These are phyloP conservation scores for Aphis gossypii DNA, from an alignment of 1,140 invertebrate genomes.

Conservation along the genomic window DNA sequence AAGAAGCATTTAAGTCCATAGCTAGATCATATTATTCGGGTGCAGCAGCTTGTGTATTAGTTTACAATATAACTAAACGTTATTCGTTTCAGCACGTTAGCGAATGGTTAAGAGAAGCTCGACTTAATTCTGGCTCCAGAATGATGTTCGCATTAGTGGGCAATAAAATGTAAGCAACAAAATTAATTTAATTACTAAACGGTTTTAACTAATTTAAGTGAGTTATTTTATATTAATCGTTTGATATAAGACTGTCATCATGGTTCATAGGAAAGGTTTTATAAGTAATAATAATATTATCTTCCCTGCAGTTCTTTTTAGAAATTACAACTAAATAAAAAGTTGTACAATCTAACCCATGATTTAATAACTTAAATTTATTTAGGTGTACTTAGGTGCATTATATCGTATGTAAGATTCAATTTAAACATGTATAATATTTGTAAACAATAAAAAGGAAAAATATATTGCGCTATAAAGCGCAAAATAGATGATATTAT, in stretches of 20 bases:
- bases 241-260: not conserved
- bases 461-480: no score
- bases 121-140: conserved; percentile 68
- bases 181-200: not conserved
- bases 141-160: conserved; percentile 69
- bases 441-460: no score
- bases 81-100: conserved; percentile 76
- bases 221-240: not conserved
- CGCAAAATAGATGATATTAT: no score
- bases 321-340: not conserved
- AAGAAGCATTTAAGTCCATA: conserved; percentile 73
- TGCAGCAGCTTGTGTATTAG: conserved; percentile 77
- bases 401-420: not conserved
- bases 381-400: not conserved
- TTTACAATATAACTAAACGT: conserved; percentile 75
- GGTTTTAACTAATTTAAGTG: not conserved
- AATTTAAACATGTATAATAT: not conserved
- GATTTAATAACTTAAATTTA: not conserved
- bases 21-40: conserved; percentile 76
- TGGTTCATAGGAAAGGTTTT: not conserved
- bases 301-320: not conserved
- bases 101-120: conserved; percentile 76
- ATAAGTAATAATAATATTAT: not conserved
- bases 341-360: not conserved
- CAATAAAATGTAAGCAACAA: conserved; percentile 67